Conservation (phyloP, 2,888 invertebrate species). For the Thymelicus lineola region DNA sequence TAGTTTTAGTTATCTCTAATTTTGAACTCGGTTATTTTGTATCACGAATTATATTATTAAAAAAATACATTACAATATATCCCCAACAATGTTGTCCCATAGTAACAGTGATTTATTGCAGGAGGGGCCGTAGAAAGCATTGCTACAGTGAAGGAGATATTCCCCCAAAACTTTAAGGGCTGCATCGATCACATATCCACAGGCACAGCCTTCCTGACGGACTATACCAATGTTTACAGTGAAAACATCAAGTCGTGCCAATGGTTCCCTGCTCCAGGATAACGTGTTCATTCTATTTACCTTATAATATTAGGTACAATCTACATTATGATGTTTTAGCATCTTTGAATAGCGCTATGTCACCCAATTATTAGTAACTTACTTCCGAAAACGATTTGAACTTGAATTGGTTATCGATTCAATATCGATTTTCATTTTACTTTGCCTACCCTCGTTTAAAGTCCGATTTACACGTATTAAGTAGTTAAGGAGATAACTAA, state of each 20-base stretch:
- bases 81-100: no score
- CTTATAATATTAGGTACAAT: no score
- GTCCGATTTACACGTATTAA: no score
- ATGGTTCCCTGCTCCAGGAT: conserved; percentile 65
- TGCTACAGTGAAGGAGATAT: conserved; percentile 73
- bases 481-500: no score
- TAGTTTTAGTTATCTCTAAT: no score
- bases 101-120: conserved; percentile 47
- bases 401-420: no score
- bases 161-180: conserved; percentile 84
- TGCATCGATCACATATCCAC: conserved; percentile 86
- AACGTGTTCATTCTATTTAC: conserved; percentile 35
- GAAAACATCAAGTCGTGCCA: conserved; percentile 79
- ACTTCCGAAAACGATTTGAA: no score
- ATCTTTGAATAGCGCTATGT: background rate
- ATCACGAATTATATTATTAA: no score
- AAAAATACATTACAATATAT: no score
- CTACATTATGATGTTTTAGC: background rate
- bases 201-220: conserved; percentile 57
- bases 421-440: no score
- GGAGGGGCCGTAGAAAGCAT: conserved; percentile 82
- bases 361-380: background rate
- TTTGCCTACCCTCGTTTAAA: no score
- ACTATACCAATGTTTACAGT: conserved; percentile 72
- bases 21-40: no score